phyloP scores from a whole-genome alignment of 2,797 vertebrate species.

The Scolopax rusticola region DNA sequence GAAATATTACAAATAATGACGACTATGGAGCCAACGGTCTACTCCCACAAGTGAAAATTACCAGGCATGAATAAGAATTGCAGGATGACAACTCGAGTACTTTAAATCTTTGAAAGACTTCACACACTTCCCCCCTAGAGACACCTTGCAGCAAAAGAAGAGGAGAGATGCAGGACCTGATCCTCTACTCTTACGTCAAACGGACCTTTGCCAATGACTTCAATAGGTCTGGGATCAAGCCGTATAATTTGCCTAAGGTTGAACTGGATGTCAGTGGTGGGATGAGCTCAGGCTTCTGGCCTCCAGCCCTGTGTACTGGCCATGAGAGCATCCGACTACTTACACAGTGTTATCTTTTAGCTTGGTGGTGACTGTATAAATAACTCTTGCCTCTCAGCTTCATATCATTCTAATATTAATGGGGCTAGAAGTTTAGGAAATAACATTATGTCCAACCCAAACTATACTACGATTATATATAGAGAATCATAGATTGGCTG shows the following conservation, averaged over 20 bases:
- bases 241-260: not conserved
- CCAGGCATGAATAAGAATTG: constrained; percentile 34
- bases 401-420: not conserved
- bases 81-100: constrained; percentile 12
- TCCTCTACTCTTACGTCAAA: not conserved
- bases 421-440: not conserved
- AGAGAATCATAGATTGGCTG: not conserved
- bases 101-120: constrained; percentile 28
- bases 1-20: constrained; percentile 53
- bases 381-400: not conserved
- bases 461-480: not conserved
- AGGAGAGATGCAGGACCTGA: not conserved
- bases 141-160: not conserved
- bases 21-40: not conserved
- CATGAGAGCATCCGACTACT: not conserved
- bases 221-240: constrained; percentile 16
- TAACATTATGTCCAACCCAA: not conserved
- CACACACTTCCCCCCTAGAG: not conserved
- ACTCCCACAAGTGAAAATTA: constrained; percentile 46
- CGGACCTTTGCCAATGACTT: not conserved
- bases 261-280: not conserved
- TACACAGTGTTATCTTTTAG: not conserved
- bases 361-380: not conserved
- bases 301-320: not conserved
- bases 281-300: constrained; percentile 37